Conservation (phyloP, 2,888 invertebrate genomes). For the Drosophila cracens region DNA sequence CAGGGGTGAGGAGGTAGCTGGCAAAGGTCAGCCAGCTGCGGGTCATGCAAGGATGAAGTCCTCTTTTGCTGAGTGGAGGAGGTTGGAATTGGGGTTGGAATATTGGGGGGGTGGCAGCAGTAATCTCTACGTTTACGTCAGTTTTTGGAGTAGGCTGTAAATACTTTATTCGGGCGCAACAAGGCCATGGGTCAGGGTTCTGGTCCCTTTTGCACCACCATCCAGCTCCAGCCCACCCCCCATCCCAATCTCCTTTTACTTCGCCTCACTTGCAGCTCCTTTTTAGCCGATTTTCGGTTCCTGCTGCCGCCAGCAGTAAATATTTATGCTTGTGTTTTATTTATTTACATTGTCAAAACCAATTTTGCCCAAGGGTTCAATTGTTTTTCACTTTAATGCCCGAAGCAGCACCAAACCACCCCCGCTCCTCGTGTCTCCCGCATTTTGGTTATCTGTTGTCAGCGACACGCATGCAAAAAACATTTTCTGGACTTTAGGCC, state of each 20-base stretch:
- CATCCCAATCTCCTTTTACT: neutral
- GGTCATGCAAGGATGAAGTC: neutral
- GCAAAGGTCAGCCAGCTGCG: constrained; percentile 42
- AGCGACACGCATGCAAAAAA: constrained; percentile 77
- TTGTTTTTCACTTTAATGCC: constrained; percentile 80
- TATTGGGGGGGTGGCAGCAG: constrained; percentile 44
- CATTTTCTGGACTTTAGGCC: constrained; percentile 29
- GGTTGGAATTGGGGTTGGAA: neutral
- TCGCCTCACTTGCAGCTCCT: neutral
- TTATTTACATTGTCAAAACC: constrained; percentile 81
- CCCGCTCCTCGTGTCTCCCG: neutral
- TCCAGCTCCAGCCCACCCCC: neutral
- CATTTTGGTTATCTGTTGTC: constrained; percentile 45
- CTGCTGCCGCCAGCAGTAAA: constrained; percentile 74
- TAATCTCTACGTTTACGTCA: constrained; percentile 73
- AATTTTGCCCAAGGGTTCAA: constrained; percentile 81
- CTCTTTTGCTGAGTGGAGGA: neutral
- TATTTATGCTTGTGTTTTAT: constrained; percentile 81
- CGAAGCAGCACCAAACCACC: constrained; percentile 15
- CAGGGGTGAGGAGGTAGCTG: neutral
- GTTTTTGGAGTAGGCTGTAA: constrained; percentile 44
- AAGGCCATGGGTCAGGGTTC: constrained; percentile 10
- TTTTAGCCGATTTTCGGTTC: constrained; percentile 34
- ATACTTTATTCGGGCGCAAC: constrained; percentile 43
- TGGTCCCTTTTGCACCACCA: neutral